A percentile compares a stretch with the other conserved stretches of the same genome.
Conservation (phyloP, 64 coral and sea anemone species). For the Actinia tenebrosa region DNA sequence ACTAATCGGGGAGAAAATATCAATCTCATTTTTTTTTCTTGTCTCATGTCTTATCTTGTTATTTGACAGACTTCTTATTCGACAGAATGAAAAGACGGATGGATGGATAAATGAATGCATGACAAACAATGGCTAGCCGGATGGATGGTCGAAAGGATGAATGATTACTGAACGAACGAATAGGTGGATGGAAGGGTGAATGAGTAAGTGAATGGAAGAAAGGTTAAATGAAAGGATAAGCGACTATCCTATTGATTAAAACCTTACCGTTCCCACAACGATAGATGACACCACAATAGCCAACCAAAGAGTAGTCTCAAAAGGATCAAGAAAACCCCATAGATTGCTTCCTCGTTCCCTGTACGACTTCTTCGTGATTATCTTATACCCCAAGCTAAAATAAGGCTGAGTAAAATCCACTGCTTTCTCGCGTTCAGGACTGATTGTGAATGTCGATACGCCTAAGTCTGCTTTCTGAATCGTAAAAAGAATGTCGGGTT, state of each 20-base stretch:
- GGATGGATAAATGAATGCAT: no score
- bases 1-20: no score
- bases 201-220: no score
- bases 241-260: background rate
- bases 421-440: conserved; percentile 65
- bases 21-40: no score
- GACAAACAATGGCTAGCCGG: no score
- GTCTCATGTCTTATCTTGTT: no score
- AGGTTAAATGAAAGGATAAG: background rate
- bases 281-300: conserved; percentile 55
- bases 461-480: conserved; percentile 61
- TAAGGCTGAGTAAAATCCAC: conserved; percentile 85
- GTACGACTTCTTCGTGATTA: conserved; percentile 67
- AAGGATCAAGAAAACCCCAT: conserved; percentile 83
- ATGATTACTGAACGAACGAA: no score
- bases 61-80: no score
- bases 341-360: conserved; percentile 34
- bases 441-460: conserved; percentile 74
- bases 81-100: no score
- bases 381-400: conserved; percentile 65
- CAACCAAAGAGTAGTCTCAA: conserved; percentile 62
- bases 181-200: no score
- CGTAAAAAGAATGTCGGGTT: background rate
- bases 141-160: no score
- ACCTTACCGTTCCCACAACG: conserved; percentile 39